Conservation (phyloP, 2,797 vertebrate genomes). For the Neopelma chrysocephalum region DNA sequence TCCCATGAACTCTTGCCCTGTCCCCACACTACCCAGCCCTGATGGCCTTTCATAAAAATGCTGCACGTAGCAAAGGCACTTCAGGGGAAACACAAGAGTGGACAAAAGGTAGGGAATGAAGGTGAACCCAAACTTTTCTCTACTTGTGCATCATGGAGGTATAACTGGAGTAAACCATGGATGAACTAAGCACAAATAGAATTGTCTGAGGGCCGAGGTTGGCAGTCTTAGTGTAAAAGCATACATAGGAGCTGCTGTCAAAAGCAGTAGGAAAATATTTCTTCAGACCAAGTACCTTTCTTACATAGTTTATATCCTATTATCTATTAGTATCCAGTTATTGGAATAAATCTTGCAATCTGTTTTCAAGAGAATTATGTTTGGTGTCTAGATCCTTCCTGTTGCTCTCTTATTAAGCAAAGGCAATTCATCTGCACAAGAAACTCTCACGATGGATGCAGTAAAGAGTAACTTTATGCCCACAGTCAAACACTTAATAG, state of each 20-base stretch:
- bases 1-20: neutral
- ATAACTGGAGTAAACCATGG: neutral
- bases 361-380: neutral
- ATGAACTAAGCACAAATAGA: neutral
- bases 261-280: neutral
- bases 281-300: neutral
- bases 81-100: neutral
- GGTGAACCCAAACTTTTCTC: neutral
- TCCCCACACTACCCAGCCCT: neutral
- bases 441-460: neutral
- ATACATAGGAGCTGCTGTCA: neutral
- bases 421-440: neutral
- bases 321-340: neutral
- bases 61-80: accelerated
- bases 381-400: neutral
- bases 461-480: neutral
- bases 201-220: too few species aligned
- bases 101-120: neutral
- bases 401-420: neutral
- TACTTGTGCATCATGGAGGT: neutral
- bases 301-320: neutral
- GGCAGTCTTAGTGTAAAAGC: neutral
- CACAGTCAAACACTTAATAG: neutral
- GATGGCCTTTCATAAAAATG: neutral
- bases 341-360: neutral